Evolutionary conservation across 2,888 invertebrate genomes (phyloP), one percentile per base, ranked within the genome.

Genomic region (Chloroclystis v-ata): DNA sequence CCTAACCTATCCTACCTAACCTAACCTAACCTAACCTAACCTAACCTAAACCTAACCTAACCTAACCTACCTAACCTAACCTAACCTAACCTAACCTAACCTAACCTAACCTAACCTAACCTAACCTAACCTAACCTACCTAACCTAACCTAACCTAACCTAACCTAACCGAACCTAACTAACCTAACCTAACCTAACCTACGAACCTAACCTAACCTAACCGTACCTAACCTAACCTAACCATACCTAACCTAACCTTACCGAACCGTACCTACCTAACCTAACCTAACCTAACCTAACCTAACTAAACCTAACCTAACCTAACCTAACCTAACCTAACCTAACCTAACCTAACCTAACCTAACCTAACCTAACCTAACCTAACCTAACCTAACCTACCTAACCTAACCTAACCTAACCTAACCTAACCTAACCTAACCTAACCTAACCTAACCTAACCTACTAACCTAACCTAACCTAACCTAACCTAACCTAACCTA

Each of bases 51-150:
- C n/a, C n/a, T n/a, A n/a, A n/a, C n/a, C n/a, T n/a, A 33, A 33
- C 33, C 33, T 33, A 33, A 33, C 33, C 16, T 16, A 33, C 14
- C 33, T 33, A 33, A 33, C 33, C 33, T 33, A 33, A 33, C 33
- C 33, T 33, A 33, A 33, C 33, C 33, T 33, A 33, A 33, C 33
- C 33, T 33, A 33, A 33, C 33, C 33, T 33, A 33, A 33, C 33
- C 33, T 33, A 33, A 33, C 33, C 33, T 33, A 33, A 33, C 33
- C 33, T 33, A 33, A 33, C 33, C 33, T 33, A 33, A 33, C 33
- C 33, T 33, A 33, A 33, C 33, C 33, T 33, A 33, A 33, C 33
- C 33, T 33, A 33, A 33, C 33, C 33, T 33, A 33, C 30, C 30
- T 30, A 30, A 33, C 33, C 33, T 33, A 33, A 33, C 33, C 33